Conservation (phyloP, 2,888 invertebrate species). For the Melieria picta region DNA sequence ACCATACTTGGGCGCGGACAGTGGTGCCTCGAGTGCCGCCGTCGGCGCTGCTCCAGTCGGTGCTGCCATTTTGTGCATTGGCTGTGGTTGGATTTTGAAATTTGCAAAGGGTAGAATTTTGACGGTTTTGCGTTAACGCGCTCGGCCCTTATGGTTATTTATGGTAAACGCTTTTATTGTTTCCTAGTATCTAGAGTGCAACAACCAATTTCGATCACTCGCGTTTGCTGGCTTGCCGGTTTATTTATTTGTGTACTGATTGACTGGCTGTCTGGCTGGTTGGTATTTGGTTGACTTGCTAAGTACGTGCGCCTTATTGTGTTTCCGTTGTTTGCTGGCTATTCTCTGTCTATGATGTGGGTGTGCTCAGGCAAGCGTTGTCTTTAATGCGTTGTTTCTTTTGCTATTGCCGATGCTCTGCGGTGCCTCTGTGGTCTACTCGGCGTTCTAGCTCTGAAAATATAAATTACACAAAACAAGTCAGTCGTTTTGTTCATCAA, state of each 20-base stretch:
- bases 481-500: background rate
- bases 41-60: conserved; percentile 61
- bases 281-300: too few species aligned
- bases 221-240: conserved; percentile 12
- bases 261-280: too few species aligned
- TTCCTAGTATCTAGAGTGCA: conserved; percentile 25
- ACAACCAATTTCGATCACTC: conserved; percentile 34
- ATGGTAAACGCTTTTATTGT: conserved; percentile 6
- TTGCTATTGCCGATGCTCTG: background rate
- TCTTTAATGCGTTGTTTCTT: conserved; percentile 7
- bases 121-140: conserved; percentile 44
- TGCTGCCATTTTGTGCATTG: conserved; percentile 63
- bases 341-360: conserved; percentile 14
- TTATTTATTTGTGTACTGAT: background rate
- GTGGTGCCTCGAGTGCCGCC: conserved; percentile 63
- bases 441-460: too few species aligned
- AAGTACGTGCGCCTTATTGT: too few species aligned
- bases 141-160: background rate
- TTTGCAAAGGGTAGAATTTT: conserved; percentile 63
- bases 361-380: conserved; percentile 10
- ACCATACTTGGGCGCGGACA: conserved; percentile 72
- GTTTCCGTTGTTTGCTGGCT: conserved; percentile 10
- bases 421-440: too few species aligned
- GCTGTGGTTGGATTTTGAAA: conserved; percentile 60
- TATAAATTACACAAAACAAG: too few species aligned